A percentile compares a stretch with the other conserved stretches of the same genome.
Evolutionary conservation across 2,113 vertebrate genomes (phyloP).

Genomic region (Barnardius zonarius): DNA sequence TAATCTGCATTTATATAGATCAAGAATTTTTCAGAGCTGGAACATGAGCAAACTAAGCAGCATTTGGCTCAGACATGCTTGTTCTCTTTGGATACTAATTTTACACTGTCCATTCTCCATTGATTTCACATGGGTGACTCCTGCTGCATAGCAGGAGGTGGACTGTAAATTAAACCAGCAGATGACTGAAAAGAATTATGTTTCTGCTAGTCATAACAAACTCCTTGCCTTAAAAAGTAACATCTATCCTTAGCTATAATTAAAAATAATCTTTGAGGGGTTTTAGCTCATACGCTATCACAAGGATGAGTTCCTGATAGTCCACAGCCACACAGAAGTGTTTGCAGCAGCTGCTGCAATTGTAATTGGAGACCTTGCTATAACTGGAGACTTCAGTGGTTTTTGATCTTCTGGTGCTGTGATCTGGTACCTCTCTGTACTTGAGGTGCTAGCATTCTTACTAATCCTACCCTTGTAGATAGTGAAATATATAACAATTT

Average conservation of each 20-base stretch:
- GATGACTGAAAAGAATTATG: neutral
- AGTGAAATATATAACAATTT: neutral
- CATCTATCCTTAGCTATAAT: neutral
- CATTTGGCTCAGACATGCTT: neutral
- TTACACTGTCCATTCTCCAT: neutral
- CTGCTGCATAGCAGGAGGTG: neutral
- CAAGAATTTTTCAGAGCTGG: neutral
- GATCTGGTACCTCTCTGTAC: neutral
- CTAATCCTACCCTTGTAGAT: neutral
- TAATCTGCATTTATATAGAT: conserved; percentile 30
- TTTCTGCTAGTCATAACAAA: neutral
- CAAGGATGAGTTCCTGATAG: neutral
- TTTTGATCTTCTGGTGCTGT: fast-evolving
- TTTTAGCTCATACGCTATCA: neutral
- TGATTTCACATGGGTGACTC: neutral
- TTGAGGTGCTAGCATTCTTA: neutral
- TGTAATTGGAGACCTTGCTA: neutral
- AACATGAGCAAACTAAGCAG: neutral
- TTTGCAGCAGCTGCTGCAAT: neutral
- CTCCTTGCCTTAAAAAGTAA: neutral
- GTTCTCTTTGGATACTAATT: neutral
- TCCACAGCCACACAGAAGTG: neutral
- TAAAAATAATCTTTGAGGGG: neutral
- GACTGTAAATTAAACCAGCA: neutral
- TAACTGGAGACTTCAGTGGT: neutral